Evolutionary conservation across 2,113 vertebrate genomes (phyloP), one percentile per base, ranked within the genome.

Genomic region (Potamarius usumacintae): DNA sequence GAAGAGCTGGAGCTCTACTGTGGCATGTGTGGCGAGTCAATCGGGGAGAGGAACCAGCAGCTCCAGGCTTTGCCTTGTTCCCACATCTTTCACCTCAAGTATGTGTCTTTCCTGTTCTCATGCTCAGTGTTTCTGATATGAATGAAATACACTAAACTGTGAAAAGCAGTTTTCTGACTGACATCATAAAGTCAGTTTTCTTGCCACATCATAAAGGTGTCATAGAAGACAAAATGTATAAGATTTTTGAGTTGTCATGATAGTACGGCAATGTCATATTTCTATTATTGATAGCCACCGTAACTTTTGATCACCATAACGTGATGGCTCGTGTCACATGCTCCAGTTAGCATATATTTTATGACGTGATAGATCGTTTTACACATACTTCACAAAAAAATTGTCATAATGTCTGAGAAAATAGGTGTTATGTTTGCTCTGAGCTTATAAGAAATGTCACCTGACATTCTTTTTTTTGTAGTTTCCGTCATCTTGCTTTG

Each of bases 1-100:
- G 98, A 99, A 93, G 98, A 99, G 94, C 96, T 98, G 84, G 98
- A 99, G 94, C 96, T 99, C 20, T 99, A 99, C 95, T 99, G 98
- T 8, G 98, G 98, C 92, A 97, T 99, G 96, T 99, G 98, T 9
- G 98, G 98, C 1, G 98, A 99, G 94, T 98, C 98, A 91, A 98
- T 99, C 0, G 98, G 98, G 30, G 98, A 99, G 94, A 96, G 94
- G 92, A 97, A 99, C 94, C 96, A 97, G 92, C 97, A 98, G 92
- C 96, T 99, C 87, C 98, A 99, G 95, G 97, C 98, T 1, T 92
- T 99, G 91, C 98, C 98, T 87, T 99, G 98, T 92, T 99, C 98
- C 83, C 98, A 99, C 88, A 96, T 99, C 92, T 99, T 99, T 94
- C 98, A 99, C 91, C 96, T 98, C 85, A 97, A 97, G 98, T 99